Evolutionary conservation across 2,797 vertebrate species (phyloP).

Genomic region (Gambusia yucatana): DNA sequence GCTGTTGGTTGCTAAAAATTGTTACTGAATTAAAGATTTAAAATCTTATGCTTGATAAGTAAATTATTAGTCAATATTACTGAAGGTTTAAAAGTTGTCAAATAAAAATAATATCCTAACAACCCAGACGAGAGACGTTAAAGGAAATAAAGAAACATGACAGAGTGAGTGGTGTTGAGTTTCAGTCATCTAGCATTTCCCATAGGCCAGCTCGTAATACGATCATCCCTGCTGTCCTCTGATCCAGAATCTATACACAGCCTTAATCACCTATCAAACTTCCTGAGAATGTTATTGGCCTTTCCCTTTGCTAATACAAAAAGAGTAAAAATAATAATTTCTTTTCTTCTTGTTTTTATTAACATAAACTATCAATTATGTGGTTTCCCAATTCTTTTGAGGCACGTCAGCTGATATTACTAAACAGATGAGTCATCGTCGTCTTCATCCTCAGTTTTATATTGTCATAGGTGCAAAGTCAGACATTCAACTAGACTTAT

Average conservation of each 20-base stretch:
- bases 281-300: constrained; percentile 47
- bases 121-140: neutral
- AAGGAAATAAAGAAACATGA: neutral
- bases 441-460: neutral
- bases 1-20: neutral
- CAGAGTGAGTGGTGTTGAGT: constrained; percentile 46
- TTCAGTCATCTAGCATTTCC: constrained; percentile 51
- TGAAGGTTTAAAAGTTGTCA: neutral
- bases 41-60: neutral
- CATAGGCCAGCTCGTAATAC: constrained; percentile 52
- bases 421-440: neutral
- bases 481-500: no score
- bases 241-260: constrained; percentile 72
- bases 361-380: neutral
- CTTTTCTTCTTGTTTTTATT: neutral
- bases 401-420: neutral
- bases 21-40: neutral
- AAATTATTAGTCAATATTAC: neutral
- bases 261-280: constrained; percentile 66
- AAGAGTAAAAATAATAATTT: neutral
- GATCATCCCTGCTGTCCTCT: constrained; percentile 53
- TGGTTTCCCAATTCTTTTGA: neutral
- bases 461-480: neutral
- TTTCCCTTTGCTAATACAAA: neutral
- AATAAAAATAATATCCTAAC: constrained; percentile 3